Evolutionary conservation across 2,797 vertebrate species (phyloP).

Genomic region (Rhinichthys osculus): DNA sequence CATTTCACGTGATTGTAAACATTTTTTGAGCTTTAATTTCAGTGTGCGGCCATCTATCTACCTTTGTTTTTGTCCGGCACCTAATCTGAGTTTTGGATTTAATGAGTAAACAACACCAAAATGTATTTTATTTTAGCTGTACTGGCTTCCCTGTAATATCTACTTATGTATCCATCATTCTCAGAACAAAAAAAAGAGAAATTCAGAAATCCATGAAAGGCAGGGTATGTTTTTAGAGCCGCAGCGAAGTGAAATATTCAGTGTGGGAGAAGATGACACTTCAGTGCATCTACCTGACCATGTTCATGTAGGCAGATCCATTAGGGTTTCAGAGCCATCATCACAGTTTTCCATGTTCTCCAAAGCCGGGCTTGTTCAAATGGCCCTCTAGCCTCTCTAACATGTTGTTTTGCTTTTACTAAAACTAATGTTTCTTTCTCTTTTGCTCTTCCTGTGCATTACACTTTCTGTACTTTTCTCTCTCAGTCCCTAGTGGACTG

Average conservation of each 20-base stretch:
- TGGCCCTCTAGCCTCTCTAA: constrained; percentile 10
- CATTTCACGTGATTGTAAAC: neutral
- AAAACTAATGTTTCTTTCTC: constrained; percentile 15
- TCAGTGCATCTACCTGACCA: constrained; percentile 26
- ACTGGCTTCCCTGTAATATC: constrained; percentile 4
- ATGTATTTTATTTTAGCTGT: neutral
- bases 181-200: constrained; percentile 19
- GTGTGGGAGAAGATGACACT: constrained; percentile 36
- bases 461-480: neutral
- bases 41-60: neutral
- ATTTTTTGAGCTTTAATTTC: neutral
- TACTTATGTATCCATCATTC: constrained; percentile 21
- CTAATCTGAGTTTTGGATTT: too few species aligned
- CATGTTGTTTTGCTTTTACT: constrained; percentile 34
- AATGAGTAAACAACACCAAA: neutral
- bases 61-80: neutral
- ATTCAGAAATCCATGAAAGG: constrained; percentile 36
- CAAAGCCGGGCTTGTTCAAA: constrained; percentile 7
- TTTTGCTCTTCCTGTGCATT: neutral
- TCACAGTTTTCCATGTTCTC: constrained; percentile 30
- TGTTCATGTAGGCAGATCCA: constrained; percentile 45
- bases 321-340: constrained; percentile 26
- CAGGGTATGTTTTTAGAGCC: constrained; percentile 29
- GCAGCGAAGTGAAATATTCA: constrained; percentile 32
- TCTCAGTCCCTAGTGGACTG: constrained; percentile 10